These are phyloP conservation scores for Pristionchus arcanus DNA, from an alignment of 2,888 invertebrate genomes.

Conservation along the genomic window DNA sequence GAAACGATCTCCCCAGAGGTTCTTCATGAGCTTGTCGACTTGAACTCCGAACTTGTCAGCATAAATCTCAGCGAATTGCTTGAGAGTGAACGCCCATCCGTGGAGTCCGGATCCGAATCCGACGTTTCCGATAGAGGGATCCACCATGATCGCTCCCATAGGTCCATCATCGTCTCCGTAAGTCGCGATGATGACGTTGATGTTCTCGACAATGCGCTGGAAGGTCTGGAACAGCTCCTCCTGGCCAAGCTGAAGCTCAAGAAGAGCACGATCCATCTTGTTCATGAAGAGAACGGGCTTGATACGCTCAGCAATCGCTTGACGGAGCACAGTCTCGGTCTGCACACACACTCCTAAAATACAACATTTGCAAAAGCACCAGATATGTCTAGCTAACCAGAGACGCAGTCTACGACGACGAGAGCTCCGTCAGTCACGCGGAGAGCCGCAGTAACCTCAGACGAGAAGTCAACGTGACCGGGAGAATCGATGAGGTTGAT, in stretches of 20 bases:
- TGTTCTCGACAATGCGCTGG: conserved; percentile 98
- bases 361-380: neutral
- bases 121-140: conserved; percentile 98
- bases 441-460: conserved; percentile 96
- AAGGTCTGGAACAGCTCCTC: conserved; percentile 97
- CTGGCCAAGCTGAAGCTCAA: conserved; percentile 95
- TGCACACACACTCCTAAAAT: conserved; percentile 96
- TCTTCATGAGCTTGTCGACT: conserved; percentile 95
- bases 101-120: conserved; percentile 99
- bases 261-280: conserved; percentile 99
- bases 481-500: conserved; percentile 99
- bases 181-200: conserved; percentile 99
- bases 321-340: conserved; percentile 99
- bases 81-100: conserved; percentile 99
- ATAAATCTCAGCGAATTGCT: conserved; percentile 99
- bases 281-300: conserved; percentile 99
- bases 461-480: conserved; percentile 99
- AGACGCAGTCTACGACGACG: conserved; percentile 99
- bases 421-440: conserved; percentile 99
- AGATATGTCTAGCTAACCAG: conserved; percentile 84
- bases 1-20: conserved; percentile 97
- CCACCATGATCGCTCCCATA: conserved; percentile 98
- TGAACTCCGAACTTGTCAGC: conserved; percentile 98
- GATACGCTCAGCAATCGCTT: conserved; percentile 99
- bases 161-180: conserved; percentile 98